Percentiles rank a stretch among this genome's conserved stretches.
Conservation (phyloP, 2,797 vertebrate genomes). For the Myotis myotis region DNA sequence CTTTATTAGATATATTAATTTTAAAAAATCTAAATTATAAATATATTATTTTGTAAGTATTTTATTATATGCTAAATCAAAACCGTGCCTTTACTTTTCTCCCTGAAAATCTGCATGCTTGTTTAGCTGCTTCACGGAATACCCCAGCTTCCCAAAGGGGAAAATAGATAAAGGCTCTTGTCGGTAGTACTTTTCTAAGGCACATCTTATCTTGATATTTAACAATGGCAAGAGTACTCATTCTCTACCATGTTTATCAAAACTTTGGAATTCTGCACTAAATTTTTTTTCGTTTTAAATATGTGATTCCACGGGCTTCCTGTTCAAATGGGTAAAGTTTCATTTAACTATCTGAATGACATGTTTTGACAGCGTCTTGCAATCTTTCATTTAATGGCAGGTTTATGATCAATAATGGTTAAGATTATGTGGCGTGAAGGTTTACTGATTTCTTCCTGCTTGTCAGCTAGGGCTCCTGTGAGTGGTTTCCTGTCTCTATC, state of each 20-base stretch:
- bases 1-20: background rate
- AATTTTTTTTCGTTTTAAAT: background rate
- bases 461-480: background rate
- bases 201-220: background rate
- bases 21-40: background rate
- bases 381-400: constrained; percentile 39
- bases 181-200: background rate
- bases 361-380: constrained; percentile 43
- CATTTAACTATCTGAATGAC: constrained; percentile 37
- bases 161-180: constrained; percentile 24
- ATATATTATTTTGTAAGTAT: background rate
- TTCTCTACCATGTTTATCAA: background rate
- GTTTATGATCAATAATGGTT: constrained; percentile 49
- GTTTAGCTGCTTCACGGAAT: background rate
- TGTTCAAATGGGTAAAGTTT: constrained; percentile 32
- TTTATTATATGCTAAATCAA: constrained; percentile 26
- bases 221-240: constrained; percentile 29
- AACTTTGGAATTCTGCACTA: background rate
- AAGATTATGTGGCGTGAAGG: background rate
- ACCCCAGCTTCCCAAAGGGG: background rate
- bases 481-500: background rate
- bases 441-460: background rate
- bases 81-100: background rate
- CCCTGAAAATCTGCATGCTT: background rate
- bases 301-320: background rate